Conservation (phyloP, 2,797 vertebrate species). For the Melanitta fusca region DNA sequence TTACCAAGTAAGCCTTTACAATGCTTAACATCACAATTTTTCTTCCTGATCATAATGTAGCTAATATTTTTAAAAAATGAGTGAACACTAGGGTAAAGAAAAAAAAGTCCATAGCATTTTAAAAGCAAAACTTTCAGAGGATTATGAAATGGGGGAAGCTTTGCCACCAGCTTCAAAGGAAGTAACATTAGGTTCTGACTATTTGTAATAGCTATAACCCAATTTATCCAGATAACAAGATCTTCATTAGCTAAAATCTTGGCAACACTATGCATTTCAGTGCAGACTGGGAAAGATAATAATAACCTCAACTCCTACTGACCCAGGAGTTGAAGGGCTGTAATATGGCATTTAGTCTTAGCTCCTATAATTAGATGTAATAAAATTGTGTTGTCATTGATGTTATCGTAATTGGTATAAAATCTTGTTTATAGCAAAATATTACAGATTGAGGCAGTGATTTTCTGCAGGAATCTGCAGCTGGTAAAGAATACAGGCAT, state of each 20-base stretch:
- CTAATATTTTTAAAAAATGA: not conserved
- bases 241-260: conserved; percentile 27
- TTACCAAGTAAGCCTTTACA: not conserved
- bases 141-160: not conserved
- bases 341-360: not conserved
- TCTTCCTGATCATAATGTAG: not conserved
- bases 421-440: conserved; percentile 2
- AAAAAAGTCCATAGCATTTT: not conserved
- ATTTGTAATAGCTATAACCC: conserved; percentile 20
- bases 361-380: conserved; percentile 14
- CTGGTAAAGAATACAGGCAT: not conserved
- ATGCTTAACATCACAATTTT: not conserved
- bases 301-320: not conserved
- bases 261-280: not conserved
- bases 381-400: not conserved
- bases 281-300: not conserved
- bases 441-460: not conserved
- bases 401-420: not conserved
- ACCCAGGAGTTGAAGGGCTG: not conserved
- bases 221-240: conserved; percentile 35
- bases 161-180: conserved; percentile 21
- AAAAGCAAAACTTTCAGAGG: not conserved
- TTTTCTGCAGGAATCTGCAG: not conserved
- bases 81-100: not conserved
- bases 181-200: not conserved